phyloP scores from a whole-genome alignment of 1,140 invertebrate genomes.

The Magallana gigas region DNA sequence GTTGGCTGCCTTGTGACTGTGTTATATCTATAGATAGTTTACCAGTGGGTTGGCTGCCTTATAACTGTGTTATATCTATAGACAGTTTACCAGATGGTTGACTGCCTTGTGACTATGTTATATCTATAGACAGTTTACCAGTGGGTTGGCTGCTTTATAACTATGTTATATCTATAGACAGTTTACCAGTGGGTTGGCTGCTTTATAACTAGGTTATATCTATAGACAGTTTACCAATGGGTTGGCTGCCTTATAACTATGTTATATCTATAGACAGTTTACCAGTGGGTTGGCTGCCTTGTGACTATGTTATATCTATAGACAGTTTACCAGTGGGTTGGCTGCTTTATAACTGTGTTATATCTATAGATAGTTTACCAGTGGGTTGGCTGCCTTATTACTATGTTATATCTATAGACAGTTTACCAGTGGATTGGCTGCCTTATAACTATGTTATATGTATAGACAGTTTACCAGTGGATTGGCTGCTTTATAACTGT shows the following conservation, averaged over 20 bases:
- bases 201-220: background rate
- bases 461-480: background rate
- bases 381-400: background rate
- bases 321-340: background rate
- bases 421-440: background rate
- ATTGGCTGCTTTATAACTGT: background rate
- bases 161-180: too few species aligned
- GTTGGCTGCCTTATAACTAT: background rate
- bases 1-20: too few species aligned
- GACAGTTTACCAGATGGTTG: background rate
- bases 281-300: background rate
- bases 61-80: too few species aligned
- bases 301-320: too few species aligned
- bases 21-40: background rate
- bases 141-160: background rate
- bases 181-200: background rate
- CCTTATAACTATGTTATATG: background rate
- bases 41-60: background rate
- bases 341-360: background rate
- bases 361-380: background rate
- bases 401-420: too few species aligned
- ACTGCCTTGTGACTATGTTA: background rate
- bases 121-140: background rate
- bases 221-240: background rate
- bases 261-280: background rate